Evolutionary conservation across 1,140 invertebrate genomes (phyloP).

Genomic region (Pogonomyrmex californicus): DNA sequence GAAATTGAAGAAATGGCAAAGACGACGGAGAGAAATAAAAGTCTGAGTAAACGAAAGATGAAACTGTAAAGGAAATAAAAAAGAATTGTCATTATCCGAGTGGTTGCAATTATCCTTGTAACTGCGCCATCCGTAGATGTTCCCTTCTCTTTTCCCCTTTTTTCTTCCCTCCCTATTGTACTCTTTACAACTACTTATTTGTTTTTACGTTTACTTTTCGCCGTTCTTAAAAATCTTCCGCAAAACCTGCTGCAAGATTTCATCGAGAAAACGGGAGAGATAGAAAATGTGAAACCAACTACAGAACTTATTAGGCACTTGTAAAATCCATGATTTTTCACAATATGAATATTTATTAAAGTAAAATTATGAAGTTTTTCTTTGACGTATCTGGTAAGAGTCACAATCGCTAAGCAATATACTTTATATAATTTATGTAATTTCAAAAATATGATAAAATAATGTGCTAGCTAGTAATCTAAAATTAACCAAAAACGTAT

Average conservation of each 20-base stretch:
- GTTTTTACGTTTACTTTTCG: slow-evolving; percentile 78
- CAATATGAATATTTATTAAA: background rate
- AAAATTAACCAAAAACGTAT: background rate
- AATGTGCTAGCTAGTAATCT: background rate
- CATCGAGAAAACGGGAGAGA: slow-evolving; percentile 14
- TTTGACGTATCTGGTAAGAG: background rate
- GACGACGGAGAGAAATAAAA: slow-evolving; percentile 59
- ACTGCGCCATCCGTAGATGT: slow-evolving; percentile 44
- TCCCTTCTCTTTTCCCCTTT: background rate
- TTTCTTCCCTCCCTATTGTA: background rate
- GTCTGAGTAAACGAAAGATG: slow-evolving; percentile 57
- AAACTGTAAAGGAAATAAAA: slow-evolving; percentile 78
- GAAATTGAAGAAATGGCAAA: slow-evolving; percentile 12
- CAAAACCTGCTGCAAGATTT: slow-evolving; percentile 68
- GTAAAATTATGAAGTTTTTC: background rate
- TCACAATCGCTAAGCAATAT: background rate
- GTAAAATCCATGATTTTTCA: slow-evolving; percentile 20
- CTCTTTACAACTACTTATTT: slow-evolving; percentile 76
- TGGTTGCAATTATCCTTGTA: slow-evolving; percentile 73
- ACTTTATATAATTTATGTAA: background rate
- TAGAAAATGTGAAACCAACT: background rate
- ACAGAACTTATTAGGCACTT: background rate
- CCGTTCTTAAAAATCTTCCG: slow-evolving; percentile 74
- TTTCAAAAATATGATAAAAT: background rate
- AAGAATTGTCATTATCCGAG: slow-evolving; percentile 81